Conservation (phyloP, 2,797 vertebrate species). For the Catostomus latipinnis region DNA sequence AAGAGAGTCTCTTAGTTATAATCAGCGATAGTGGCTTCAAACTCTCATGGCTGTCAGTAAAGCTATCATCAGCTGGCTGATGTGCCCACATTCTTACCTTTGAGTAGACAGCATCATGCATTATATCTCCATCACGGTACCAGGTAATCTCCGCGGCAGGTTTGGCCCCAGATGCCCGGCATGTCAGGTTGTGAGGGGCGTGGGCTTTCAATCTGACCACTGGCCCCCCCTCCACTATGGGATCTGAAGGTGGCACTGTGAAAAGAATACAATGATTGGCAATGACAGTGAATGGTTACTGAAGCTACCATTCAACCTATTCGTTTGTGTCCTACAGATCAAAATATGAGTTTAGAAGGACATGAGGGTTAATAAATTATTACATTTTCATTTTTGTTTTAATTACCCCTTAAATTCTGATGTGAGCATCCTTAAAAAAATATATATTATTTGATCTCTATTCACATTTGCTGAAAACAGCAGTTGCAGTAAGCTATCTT, state of each 20-base stretch:
- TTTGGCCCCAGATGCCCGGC: constrained; percentile 82
- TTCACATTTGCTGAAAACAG: no score
- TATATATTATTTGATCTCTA: no score
- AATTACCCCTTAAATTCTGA: no score
- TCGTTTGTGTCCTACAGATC: no score
- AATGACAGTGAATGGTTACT: no score
- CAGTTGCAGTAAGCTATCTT: no score
- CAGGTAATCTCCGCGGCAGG: constrained; percentile 89
- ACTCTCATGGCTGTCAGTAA: background rate
- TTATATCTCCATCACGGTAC: constrained; percentile 87
- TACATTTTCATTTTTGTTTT: no score
- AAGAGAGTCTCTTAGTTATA: constrained; percentile 1
- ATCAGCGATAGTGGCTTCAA: constrained; percentile 7
- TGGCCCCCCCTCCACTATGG: constrained; percentile 85
- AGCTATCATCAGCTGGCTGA: background rate
- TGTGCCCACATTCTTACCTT: constrained; percentile 76
- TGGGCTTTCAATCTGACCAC: constrained; percentile 86
- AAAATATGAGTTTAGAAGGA: no score
- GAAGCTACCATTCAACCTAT: no score
- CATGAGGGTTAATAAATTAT: no score
- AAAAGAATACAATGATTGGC: background rate
- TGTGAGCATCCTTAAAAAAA: no score
- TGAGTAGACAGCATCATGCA: constrained; percentile 81
- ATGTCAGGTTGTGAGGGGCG: constrained; percentile 87
- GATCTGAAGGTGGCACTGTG: constrained; percentile 87